Evolutionary conservation across 2,797 vertebrate species (phyloP).

Genomic region (Pogonophryne albipinna): DNA sequence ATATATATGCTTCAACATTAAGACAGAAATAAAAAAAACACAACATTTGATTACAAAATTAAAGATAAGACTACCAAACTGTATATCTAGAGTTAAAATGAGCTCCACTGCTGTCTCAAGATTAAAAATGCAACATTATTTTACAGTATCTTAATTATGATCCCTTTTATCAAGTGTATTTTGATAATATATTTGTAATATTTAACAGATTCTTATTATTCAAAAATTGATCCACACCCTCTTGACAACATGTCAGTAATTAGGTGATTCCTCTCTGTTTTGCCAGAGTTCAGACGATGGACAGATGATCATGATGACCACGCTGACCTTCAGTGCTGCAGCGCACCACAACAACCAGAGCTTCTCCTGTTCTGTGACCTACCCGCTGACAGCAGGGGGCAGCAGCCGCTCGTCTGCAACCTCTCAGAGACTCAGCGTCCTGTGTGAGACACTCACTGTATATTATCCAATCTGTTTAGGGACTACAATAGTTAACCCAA

Average conservation of each 20-base stretch:
- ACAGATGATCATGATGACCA: conserved; percentile 9
- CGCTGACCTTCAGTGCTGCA: conserved; percentile 19
- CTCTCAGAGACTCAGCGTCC: background rate
- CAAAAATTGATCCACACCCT: no score
- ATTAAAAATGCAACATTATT: background rate
- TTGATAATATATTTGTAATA: background rate
- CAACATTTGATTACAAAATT: background rate
- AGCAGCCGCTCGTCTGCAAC: background rate
- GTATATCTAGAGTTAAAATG: background rate
- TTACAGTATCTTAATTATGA: background rate
- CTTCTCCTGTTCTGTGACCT: conserved; percentile 20
- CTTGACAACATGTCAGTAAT: background rate
- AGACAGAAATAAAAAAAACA: no score
- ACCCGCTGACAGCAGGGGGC: conserved; percentile 28
- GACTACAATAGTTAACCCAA: background rate
- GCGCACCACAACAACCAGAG: conserved; percentile 21
- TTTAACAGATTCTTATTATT: background rate
- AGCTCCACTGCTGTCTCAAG: background rate
- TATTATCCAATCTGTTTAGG: no score
- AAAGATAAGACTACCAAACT: no score
- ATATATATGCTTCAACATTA: background rate
- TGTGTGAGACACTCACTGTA: conserved; percentile 30
- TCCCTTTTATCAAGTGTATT: background rate
- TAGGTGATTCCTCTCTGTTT: background rate
- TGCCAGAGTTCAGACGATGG: background rate